Evolutionary conservation across 1,140 invertebrate genomes (phyloP).

Genomic region (Condylostylus longicornis): DNA sequence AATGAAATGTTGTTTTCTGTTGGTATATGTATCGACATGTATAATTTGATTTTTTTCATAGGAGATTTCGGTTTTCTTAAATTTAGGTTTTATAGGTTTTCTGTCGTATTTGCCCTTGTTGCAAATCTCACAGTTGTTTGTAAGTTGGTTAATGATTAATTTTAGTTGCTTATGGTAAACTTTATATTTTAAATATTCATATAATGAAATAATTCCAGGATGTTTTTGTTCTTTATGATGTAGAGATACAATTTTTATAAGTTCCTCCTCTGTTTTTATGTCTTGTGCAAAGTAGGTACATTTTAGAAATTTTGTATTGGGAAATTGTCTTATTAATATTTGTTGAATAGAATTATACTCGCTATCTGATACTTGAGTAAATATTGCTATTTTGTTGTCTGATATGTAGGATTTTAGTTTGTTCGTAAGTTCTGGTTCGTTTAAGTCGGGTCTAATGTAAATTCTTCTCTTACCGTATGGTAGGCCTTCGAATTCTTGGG

Average conservation of each 20-base stretch:
- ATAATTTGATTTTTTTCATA: conserved; percentile 5
- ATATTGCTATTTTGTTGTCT: conserved; percentile 10
- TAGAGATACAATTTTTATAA: conserved; percentile 2
- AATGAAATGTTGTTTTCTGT: conserved; percentile 6
- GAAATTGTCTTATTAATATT: not conserved
- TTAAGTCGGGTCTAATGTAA: conserved; percentile 4
- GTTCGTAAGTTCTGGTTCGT: conserved; percentile 6
- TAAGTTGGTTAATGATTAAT: conserved; percentile 9
- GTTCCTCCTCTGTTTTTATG: not conserved
- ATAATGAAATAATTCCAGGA: conserved; percentile 8
- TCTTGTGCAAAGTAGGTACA: not conserved
- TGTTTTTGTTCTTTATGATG: conserved; percentile 6
- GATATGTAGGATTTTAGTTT: conserved; percentile 4
- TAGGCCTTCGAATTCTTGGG: conserved; percentile 5
- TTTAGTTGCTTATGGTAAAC: conserved; percentile 9
- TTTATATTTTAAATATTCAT: conserved; percentile 7
- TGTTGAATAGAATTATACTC: too few species aligned
- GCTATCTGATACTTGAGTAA: not conserved
- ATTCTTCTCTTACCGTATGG: conserved; percentile 5
- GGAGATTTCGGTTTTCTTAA: conserved; percentile 6
- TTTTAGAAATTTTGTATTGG: not conserved
- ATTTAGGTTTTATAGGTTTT: conserved; percentile 8
- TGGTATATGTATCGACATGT: conserved; percentile 11
- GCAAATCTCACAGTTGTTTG: conserved; percentile 12
- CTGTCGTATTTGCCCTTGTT: conserved; percentile 11